These are phyloP conservation scores for Sinelater perroti DNA, from an alignment of 2,888 invertebrate genomes.

Conservation along the genomic window DNA sequence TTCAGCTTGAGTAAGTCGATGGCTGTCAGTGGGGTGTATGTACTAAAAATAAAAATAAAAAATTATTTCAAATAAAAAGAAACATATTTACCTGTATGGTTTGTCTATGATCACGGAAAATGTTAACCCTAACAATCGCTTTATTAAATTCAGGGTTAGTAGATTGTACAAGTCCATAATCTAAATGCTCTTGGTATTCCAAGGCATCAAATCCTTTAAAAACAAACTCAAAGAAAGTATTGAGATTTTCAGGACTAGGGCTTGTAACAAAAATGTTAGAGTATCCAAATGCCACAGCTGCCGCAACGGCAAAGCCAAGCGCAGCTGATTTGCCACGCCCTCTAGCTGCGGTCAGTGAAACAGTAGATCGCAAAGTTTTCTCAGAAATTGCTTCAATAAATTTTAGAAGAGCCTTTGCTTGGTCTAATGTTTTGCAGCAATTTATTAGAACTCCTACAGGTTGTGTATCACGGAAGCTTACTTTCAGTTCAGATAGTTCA, in stretches of 20 bases:
- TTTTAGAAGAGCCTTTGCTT: slow-evolving; percentile 90
- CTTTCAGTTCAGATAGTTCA: slow-evolving; percentile 79
- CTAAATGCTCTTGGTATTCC: slow-evolving; percentile 94
- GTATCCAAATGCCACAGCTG: slow-evolving; percentile 80
- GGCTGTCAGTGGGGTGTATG: slow-evolving; percentile 91
- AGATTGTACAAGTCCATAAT: slow-evolving; percentile 93
- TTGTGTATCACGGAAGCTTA: slow-evolving; percentile 87
- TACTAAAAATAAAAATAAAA: slow-evolving; percentile 69
- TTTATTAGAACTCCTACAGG: slow-evolving; percentile 90
- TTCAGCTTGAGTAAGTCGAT: slow-evolving; percentile 91
- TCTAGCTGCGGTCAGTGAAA: slow-evolving; percentile 94
- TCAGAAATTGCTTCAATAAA: slow-evolving; percentile 96
- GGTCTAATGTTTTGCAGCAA: slow-evolving; percentile 91
- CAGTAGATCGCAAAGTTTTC: slow-evolving; percentile 86
- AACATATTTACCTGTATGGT: slow-evolving; percentile 82
- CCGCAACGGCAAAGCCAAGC: slow-evolving; percentile 90
- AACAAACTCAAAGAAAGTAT: slow-evolving; percentile 96
- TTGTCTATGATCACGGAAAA: slow-evolving; percentile 90
- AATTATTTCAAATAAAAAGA: background rate
- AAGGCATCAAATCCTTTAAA: slow-evolving; percentile 95
- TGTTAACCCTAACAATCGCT: slow-evolving; percentile 91
- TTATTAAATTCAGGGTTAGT: slow-evolving; percentile 97
- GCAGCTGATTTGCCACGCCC: slow-evolving; percentile 99
- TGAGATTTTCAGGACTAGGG: slow-evolving; percentile 97
- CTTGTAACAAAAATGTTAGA: slow-evolving; percentile 97